These are phyloP conservation scores for Xestia rhomboidea DNA, from an alignment of 2,888 invertebrate genomes.

Conservation along the genomic window DNA sequence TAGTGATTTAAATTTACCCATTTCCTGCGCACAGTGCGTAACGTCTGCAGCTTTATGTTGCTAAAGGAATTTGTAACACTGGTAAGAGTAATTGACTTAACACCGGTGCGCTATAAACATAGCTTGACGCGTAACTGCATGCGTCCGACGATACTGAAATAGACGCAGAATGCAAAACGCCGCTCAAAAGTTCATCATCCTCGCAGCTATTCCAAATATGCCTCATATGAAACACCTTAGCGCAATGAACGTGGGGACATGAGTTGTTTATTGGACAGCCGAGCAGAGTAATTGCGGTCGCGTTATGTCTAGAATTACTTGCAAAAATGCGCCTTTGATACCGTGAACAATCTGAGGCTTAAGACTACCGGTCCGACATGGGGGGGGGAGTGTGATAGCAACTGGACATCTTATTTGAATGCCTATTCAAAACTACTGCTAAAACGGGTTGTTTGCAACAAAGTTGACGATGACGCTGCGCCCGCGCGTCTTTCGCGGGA, in stretches of 20 bases:
- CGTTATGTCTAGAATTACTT: constrained; percentile 65
- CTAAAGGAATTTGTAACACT: constrained; percentile 70
- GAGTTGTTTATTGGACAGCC: constrained; percentile 69
- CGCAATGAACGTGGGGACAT: constrained; percentile 66
- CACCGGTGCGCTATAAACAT: constrained; percentile 70
- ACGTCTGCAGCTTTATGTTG: constrained; percentile 54
- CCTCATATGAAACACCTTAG: constrained; percentile 77
- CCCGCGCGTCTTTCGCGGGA: constrained; percentile 34
- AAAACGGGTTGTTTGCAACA: constrained; percentile 58
- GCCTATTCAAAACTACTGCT: constrained; percentile 50
- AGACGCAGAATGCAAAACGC: constrained; percentile 84
- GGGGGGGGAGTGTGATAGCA: not conserved
- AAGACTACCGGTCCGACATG: constrained; percentile 11
- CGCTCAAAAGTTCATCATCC: constrained; percentile 85
- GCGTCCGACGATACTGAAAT: constrained; percentile 78
- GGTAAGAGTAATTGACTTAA: constrained; percentile 72
- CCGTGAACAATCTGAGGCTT: constrained; percentile 26
- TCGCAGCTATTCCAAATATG: constrained; percentile 81
- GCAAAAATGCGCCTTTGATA: constrained; percentile 55
- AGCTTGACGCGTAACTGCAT: constrained; percentile 68
- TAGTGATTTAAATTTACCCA: constrained; percentile 47
- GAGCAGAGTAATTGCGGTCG: constrained; percentile 64
- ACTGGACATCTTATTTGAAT: constrained; percentile 46
- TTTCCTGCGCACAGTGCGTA: constrained; percentile 55
- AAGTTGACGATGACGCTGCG: constrained; percentile 56